Conservation (phyloP, 2,113 vertebrate species). For the Catagonus wagneri region DNA sequence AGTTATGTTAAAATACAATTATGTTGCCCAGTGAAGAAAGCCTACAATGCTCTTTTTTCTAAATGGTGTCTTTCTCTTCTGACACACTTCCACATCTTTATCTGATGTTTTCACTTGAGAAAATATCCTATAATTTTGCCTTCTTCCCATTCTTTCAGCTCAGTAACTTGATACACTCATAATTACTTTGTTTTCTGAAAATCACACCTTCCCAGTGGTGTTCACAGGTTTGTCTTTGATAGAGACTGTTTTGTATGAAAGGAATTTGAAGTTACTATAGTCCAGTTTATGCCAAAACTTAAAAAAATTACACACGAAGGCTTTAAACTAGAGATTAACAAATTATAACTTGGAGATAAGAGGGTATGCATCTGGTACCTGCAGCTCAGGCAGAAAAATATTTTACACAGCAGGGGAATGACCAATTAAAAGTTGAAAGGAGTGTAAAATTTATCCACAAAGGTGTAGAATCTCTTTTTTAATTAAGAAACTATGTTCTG, state of each 20-base stretch:
- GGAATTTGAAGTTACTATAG: not conserved
- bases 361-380: not conserved
- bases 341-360: conserved; percentile 21
- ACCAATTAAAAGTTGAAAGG: conserved; percentile 51
- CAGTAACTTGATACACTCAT: not conserved
- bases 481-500: conserved; percentile 20
- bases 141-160: not conserved
- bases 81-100: not conserved
- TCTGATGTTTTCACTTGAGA: not conserved
- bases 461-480: conserved; percentile 18
- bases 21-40: not conserved
- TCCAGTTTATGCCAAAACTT: not conserved
- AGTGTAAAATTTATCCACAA: not conserved
- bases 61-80: not conserved
- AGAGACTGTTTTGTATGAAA: not conserved
- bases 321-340: conserved; percentile 8
- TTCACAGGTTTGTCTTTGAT: not conserved
- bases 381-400: not conserved
- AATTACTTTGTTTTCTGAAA: not conserved
- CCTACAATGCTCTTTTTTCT: not conserved
- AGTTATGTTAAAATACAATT: not conserved
- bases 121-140: not conserved
- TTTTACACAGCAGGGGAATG: not conserved
- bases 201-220: not conserved
- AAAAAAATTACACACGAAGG: not conserved